phyloP scores from a whole-genome alignment of 2,888 invertebrate genomes.

The Ectropis crepuscularia region DNA sequence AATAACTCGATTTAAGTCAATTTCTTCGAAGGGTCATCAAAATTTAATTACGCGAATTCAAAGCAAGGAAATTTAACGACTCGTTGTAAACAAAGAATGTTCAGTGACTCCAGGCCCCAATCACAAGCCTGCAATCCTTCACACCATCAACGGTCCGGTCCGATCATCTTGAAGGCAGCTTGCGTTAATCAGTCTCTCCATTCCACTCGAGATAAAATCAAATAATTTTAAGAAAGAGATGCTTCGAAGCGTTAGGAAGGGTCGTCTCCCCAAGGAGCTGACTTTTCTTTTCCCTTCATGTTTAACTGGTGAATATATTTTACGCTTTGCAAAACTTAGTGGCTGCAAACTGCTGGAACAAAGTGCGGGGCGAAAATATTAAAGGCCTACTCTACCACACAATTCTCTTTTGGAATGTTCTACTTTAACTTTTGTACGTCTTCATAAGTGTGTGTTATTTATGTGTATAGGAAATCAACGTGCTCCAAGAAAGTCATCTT shows the following conservation, averaged over 20 bases:
- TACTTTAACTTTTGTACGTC: no score
- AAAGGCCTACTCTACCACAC: neutral
- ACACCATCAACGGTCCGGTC: neutral
- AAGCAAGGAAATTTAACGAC: no score
- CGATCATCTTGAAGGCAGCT: constrained; percentile 2
- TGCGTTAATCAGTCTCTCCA: constrained; percentile 42
- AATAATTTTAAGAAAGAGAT: constrained; percentile 39
- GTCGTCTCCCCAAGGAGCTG: constrained; percentile 29
- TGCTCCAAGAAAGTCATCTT: no score
- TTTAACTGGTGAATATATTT: constrained; percentile 32
- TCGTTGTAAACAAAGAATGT: no score
- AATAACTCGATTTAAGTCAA: no score
- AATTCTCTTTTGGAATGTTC: no score
- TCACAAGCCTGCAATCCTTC: neutral
- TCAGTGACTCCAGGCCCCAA: no score
- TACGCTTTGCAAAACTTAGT: constrained; percentile 26
- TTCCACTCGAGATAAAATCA: constrained; percentile 38
- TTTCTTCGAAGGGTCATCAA: no score
- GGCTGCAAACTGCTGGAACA: constrained; percentile 10
- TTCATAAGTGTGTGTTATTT: no score
- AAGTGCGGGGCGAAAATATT: constrained; percentile 7
- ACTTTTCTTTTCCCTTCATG: constrained; percentile 29
- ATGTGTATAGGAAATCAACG: no score
- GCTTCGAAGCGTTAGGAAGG: constrained; percentile 28
- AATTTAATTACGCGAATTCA: no score